phyloP scores from a whole-genome alignment of 2,113 vertebrate species.

The Gymnobelideus leadbeateri region DNA sequence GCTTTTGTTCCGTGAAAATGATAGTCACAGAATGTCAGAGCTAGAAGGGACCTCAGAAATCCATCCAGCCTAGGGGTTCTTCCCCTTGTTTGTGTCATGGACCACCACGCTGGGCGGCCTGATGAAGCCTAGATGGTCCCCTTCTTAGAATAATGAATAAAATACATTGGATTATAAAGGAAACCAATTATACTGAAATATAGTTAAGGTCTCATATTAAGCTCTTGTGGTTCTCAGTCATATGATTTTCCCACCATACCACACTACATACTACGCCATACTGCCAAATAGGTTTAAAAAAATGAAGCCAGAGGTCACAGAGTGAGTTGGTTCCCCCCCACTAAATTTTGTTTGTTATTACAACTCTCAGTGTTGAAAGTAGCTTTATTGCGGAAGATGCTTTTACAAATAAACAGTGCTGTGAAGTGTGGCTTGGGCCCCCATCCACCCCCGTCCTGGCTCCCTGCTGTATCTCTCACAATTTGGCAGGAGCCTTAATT shows the following conservation, averaged over 20 bases:
- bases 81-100: neutral
- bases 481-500: neutral
- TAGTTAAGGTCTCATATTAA: neutral
- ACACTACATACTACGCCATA: neutral
- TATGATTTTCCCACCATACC: neutral
- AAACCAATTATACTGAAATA: neutral
- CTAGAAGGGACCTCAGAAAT: neutral
- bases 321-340: neutral
- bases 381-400: neutral
- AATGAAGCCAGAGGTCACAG: neutral
- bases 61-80: neutral
- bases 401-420: neutral
- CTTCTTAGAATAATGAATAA: neutral
- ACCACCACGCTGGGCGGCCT: neutral
- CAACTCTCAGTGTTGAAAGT: neutral
- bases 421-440: neutral
- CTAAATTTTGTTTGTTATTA: neutral
- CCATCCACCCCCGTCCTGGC: fast-evolving
- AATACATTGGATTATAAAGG: neutral
- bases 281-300: neutral
- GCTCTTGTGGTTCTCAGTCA: neutral
- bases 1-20: neutral
- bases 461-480: neutral
- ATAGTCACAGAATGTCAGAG: neutral
- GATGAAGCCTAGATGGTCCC: neutral